These are phyloP conservation scores for Xestia rhomboidea DNA, from an alignment of 2,888 invertebrate genomes.

Conservation along the genomic window DNA sequence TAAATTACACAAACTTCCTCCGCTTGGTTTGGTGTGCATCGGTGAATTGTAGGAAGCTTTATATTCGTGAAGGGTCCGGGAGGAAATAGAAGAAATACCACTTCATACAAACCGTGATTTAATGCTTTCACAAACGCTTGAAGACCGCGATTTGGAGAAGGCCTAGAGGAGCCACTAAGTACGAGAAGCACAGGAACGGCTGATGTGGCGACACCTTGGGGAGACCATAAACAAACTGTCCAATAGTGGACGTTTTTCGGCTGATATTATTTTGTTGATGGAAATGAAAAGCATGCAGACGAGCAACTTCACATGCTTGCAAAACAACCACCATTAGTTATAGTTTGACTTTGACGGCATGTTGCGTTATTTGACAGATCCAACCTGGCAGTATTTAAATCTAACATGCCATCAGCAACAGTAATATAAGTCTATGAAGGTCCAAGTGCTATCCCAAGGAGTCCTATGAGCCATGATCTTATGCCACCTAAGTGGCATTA, in stretches of 20 bases:
- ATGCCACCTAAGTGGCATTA: too few relatives aligned
- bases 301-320: too few relatives aligned
- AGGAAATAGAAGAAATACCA: conserved; percentile 9
- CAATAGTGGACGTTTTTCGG: neutral
- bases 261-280: neutral
- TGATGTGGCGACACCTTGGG: neutral
- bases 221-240: neutral
- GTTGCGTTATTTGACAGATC: neutral
- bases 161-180: neutral
- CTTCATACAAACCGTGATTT: neutral
- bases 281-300: too few relatives aligned
- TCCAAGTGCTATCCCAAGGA: neutral
- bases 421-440: neutral
- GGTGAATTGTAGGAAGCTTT: conserved; percentile 43
- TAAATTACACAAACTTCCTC: conserved; percentile 60
- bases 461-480: too few relatives aligned
- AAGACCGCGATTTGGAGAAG: too few relatives aligned
- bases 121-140: too few relatives aligned
- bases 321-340: neutral
- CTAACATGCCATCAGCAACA: neutral
- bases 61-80: neutral
- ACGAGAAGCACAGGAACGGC: neutral
- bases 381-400: neutral
- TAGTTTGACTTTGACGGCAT: neutral
- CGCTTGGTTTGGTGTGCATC: conserved; percentile 41